These are phyloP conservation scores for Actinia tenebrosa DNA, from an alignment of 64 coral and sea anemone species.

Conservation along the genomic window DNA sequence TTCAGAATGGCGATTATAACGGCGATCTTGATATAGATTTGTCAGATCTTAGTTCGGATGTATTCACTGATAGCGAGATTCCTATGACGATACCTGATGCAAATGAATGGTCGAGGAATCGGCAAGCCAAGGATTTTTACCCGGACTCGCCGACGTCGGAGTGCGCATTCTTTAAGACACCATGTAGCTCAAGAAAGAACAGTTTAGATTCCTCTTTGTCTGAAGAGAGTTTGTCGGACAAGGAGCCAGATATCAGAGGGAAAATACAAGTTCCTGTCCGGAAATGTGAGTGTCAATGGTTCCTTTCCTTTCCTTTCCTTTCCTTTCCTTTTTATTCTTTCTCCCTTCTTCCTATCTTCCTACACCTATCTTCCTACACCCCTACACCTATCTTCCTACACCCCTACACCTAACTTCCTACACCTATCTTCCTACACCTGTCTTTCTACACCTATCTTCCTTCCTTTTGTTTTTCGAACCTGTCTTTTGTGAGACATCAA, in stretches of 20 bases:
- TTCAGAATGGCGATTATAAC: constrained; percentile 85
- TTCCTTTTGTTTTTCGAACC: too few relatives aligned
- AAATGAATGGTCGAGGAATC: constrained; percentile 33
- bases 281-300: not conserved
- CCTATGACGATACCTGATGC: constrained; percentile 41
- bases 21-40: constrained; percentile 54
- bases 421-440: too few relatives aligned
- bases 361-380: too few relatives aligned
- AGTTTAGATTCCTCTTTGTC: constrained; percentile 75
- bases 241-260: constrained; percentile 8
- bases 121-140: constrained; percentile 60
- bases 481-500: too few relatives aligned
- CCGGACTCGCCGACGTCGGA: constrained; percentile 83
- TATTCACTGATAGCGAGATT: constrained; percentile 78
- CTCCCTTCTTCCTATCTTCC: too few relatives aligned
- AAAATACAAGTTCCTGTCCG: not conserved
- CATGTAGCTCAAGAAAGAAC: constrained; percentile 81
- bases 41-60: constrained; percentile 86
- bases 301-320: not conserved
- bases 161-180: constrained; percentile 80
- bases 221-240: constrained; percentile 68
- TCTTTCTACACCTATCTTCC: too few relatives aligned
- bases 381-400: too few relatives aligned
- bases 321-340: too few relatives aligned
- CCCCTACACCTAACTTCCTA: too few relatives aligned